Conservation (phyloP, 1,140 invertebrate species). For the Plutomurus gul region DNA sequence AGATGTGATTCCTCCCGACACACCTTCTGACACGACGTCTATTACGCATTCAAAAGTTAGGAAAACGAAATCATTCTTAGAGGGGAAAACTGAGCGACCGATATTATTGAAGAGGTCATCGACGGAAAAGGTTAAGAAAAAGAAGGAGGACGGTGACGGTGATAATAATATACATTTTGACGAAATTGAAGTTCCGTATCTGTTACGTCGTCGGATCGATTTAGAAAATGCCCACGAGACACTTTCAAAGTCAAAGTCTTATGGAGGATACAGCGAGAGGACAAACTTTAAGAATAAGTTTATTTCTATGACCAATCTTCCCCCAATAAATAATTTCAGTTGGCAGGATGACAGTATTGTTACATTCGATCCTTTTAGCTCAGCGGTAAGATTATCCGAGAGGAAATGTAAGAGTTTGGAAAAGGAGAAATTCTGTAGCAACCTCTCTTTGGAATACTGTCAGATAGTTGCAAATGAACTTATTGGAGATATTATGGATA, state of each 20-base stretch:
- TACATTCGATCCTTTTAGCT: conserved; percentile 17
- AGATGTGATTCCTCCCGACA: neutral
- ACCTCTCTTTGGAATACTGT: conserved; percentile 12
- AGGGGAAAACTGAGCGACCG: neutral
- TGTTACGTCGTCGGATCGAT: conserved; percentile 32
- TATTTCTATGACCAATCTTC: conserved; percentile 43
- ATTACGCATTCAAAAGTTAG: neutral
- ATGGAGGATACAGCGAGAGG: conserved; percentile 25
- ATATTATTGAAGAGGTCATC: neutral
- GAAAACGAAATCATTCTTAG: conserved; percentile 17
- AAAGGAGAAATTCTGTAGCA: conserved; percentile 1
- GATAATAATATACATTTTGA: conserved; percentile 38
- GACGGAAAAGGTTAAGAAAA: neutral
- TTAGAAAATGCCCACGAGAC: conserved; percentile 34
- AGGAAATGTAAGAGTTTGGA: conserved; percentile 1
- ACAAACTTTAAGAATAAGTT: conserved; percentile 25
- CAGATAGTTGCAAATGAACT: conserved; percentile 32
- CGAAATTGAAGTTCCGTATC: conserved; percentile 48
- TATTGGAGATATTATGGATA: conserved; percentile 35
- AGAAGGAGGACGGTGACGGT: neutral
- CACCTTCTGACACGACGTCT: neutral
- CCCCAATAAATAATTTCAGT: conserved; percentile 37
- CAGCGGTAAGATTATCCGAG: neutral
- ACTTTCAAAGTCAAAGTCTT: conserved; percentile 45
- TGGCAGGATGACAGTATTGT: conserved; percentile 46